These are phyloP conservation scores for Piaya cayana DNA, from an alignment of 2,113 vertebrate genomes.

Conservation along the genomic window DNA sequence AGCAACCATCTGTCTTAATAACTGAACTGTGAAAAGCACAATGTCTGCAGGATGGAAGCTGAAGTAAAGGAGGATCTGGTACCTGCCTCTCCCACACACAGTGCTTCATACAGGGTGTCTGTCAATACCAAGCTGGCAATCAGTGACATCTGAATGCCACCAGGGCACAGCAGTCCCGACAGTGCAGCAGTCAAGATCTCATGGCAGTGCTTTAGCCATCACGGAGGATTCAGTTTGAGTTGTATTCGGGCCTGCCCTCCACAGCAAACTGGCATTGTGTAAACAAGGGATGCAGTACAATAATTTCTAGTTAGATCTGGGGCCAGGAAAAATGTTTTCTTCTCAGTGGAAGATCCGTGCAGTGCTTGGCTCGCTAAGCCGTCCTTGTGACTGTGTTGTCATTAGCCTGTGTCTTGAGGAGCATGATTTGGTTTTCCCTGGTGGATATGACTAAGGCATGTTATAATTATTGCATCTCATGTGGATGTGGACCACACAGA, in stretches of 20 bases:
- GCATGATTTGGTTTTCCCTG: not conserved
- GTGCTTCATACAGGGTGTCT: not conserved
- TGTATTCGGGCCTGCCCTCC: not conserved
- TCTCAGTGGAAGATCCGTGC: not conserved
- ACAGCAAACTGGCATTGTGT: not conserved
- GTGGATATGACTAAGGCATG: not conserved
- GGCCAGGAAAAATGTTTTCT: not conserved
- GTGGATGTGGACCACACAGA: not conserved
- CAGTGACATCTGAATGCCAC: not conserved
- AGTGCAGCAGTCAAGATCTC: fast-evolving
- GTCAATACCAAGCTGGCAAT: fast-evolving
- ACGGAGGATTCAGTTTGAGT: not conserved
- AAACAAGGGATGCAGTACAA: not conserved
- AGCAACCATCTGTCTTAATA: slow-evolving; percentile 46
- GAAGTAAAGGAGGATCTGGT: not conserved
- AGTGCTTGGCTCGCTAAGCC: not conserved
- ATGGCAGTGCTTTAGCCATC: not conserved
- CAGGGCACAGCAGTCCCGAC: not conserved
- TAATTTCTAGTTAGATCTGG: not conserved
- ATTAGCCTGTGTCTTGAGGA: not conserved
- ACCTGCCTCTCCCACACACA: not conserved
- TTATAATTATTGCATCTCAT: not conserved
- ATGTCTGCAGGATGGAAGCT: not conserved
- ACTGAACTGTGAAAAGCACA: not conserved
- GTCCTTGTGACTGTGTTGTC: not conserved